A percentile compares a stretch with the other conserved stretches of the same genome.
Evolutionary conservation across 2,113 vertebrate genomes (phyloP).

Genomic region (Brachyistius frenatus): DNA sequence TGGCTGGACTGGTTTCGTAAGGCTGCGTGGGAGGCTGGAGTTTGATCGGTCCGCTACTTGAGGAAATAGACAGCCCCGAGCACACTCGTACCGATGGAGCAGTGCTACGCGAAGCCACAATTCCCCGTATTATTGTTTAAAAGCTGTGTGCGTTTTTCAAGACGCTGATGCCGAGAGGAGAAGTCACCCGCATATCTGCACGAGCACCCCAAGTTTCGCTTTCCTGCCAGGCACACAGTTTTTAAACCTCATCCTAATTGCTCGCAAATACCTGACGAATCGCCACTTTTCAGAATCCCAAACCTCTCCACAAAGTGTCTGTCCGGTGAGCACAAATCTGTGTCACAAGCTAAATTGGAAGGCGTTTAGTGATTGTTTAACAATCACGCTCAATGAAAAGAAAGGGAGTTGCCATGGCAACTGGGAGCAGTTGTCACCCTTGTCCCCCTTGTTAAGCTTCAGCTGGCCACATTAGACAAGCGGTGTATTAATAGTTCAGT

Average conservation of each 20-base stretch:
- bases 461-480: constrained; percentile 35
- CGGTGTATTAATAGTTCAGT: constrained; percentile 36
- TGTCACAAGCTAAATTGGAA: constrained; percentile 56
- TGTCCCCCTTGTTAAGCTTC: constrained; percentile 49
- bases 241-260: constrained; percentile 25
- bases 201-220: background rate
- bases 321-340: constrained; percentile 35
- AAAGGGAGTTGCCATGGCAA: constrained; percentile 73
- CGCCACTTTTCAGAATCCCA: constrained; percentile 1
- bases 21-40: constrained; percentile 54
- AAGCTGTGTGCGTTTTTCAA: constrained; percentile 31
- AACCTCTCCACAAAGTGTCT: constrained; percentile 5
- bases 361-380: constrained; percentile 60
- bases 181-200: background rate
- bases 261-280: constrained; percentile 37
- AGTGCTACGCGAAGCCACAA: constrained; percentile 29
- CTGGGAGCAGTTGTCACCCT: constrained; percentile 53
- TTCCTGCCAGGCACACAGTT: background rate
- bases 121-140: constrained; percentile 41
- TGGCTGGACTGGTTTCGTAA: constrained; percentile 30
- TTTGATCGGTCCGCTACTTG: constrained; percentile 53
- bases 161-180: background rate
- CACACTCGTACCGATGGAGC: constrained; percentile 41
- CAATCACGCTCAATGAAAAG: constrained; percentile 35
- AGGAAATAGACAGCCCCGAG: constrained; percentile 29